Percentiles rank a stretch among this genome's conserved stretches.
These are phyloP conservation scores for Vespertilio murinus DNA, from an alignment of 2,797 vertebrate genomes.

Conservation along the genomic window DNA sequence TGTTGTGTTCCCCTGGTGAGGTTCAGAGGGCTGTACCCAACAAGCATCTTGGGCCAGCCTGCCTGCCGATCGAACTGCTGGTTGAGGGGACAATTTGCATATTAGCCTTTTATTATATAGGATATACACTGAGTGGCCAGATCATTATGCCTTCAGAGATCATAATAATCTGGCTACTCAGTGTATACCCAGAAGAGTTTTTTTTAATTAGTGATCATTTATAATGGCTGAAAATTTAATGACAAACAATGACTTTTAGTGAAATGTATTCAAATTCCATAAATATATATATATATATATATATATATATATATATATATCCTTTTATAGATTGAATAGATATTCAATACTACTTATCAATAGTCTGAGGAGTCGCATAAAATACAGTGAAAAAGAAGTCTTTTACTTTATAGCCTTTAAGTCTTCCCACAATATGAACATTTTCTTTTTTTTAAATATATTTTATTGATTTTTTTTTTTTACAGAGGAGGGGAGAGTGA, in stretches of 20 bases:
- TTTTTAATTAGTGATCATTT: background rate
- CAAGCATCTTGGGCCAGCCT: conserved; percentile 36
- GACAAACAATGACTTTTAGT: background rate
- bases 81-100: too few species aligned
- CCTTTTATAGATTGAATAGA: background rate
- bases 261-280: background rate
- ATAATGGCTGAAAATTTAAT: background rate
- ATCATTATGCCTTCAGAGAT: too few species aligned
- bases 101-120: too few species aligned
- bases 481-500: too few species aligned
- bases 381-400: background rate
- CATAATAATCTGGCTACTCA: too few species aligned
- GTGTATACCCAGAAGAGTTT: background rate
- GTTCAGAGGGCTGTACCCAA: conserved; percentile 21
- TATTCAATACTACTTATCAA: background rate
- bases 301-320: background rate
- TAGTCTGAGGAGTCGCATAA: background rate
- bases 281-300: too few species aligned
- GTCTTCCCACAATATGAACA: background rate
- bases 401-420: background rate
- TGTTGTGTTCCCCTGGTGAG: background rate
- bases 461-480: too few species aligned
- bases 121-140: too few species aligned
- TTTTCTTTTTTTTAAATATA: too few species aligned
- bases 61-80: too few species aligned